phyloP scores from a whole-genome alignment of 2,113 vertebrate species.

The Oryzias curvinotus region DNA sequence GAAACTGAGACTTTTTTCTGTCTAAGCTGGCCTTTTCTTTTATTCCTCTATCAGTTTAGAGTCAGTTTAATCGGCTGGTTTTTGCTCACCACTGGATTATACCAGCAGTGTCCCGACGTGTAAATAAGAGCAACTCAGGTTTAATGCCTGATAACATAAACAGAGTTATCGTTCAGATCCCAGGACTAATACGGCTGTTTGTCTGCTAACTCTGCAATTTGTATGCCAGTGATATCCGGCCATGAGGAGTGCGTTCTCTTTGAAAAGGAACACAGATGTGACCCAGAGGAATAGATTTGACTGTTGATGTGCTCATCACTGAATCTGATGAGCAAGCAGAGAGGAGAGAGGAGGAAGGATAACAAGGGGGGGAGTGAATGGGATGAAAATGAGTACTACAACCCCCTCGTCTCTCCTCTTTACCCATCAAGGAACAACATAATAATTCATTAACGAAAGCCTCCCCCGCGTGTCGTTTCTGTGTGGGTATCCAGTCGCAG shows the following conservation, averaged over 20 bases:
- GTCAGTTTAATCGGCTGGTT: slow-evolving; percentile 10
- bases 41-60: slow-evolving; percentile 13
- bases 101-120: neutral
- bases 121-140: neutral
- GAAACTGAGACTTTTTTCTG: slow-evolving; percentile 3
- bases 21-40: neutral
- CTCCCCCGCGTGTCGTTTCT: slow-evolving; percentile 9
- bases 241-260: slow-evolving; percentile 1
- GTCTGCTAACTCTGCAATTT: neutral
- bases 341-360: slow-evolving; percentile 22
- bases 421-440: slow-evolving; percentile 9
- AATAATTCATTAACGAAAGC: slow-evolving; percentile 26
- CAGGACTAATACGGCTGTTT: neutral
- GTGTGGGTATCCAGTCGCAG: slow-evolving; percentile 28
- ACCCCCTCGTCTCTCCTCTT: slow-evolving; percentile 9
- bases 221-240: neutral
- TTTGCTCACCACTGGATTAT: slow-evolving; percentile 33
- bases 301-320: slow-evolving; percentile 28
- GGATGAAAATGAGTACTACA: slow-evolving; percentile 18
- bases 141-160: slow-evolving; percentile 4
- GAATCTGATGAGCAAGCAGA: slow-evolving; percentile 45
- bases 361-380: slow-evolving; percentile 20
- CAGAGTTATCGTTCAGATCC: slow-evolving; percentile 7
- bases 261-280: slow-evolving; percentile 2
- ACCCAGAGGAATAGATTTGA: slow-evolving; percentile 28